Evolutionary conservation across 2,113 vertebrate species (phyloP).

Genomic region (Brachyhypopomus occidentalis): DNA sequence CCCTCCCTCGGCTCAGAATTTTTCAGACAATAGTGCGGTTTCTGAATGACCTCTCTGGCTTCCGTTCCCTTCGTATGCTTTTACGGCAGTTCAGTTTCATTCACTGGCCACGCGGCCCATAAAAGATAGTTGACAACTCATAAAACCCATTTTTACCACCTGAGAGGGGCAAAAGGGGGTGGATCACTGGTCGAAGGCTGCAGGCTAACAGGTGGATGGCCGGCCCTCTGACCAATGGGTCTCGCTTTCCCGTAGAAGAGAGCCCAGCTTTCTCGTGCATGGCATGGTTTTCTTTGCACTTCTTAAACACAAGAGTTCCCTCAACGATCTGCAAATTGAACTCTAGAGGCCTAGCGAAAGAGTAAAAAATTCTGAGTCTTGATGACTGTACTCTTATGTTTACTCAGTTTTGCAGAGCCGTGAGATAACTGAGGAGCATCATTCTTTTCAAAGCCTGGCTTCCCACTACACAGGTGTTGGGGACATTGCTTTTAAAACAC

Average conservation of each 20-base stretch:
- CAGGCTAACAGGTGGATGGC: slow-evolving; percentile 14
- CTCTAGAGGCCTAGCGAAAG: too few species aligned
- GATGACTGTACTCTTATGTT: too few species aligned
- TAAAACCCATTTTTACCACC: slow-evolving; percentile 75
- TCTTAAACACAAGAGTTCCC: too few species aligned
- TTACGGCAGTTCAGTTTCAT: slow-evolving; percentile 68
- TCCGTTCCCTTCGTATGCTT: slow-evolving; percentile 71
- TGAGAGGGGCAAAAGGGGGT: slow-evolving; percentile 63
- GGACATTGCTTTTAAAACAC: too few species aligned
- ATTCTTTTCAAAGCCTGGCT: too few species aligned
- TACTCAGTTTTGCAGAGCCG: too few species aligned
- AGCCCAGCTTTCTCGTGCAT: not conserved
- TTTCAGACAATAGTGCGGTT: slow-evolving; percentile 74
- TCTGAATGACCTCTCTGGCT: slow-evolving; percentile 75
- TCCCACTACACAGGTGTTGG: too few species aligned
- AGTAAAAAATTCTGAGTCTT: too few species aligned
- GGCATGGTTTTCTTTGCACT: not conserved
- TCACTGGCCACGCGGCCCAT: slow-evolving; percentile 66
- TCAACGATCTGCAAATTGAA: too few species aligned
- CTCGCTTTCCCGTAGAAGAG: not conserved
- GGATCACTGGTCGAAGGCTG: slow-evolving; percentile 44
- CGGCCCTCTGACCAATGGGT: slow-evolving; percentile 4
- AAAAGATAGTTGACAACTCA: slow-evolving; percentile 73
- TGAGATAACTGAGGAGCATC: too few species aligned
- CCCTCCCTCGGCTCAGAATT: slow-evolving; percentile 62